A percentile compares a stretch with the other conserved stretches of the same genome.
Conservation (phyloP, 2,888 invertebrate genomes). For the Agriopis aurantiaria region DNA sequence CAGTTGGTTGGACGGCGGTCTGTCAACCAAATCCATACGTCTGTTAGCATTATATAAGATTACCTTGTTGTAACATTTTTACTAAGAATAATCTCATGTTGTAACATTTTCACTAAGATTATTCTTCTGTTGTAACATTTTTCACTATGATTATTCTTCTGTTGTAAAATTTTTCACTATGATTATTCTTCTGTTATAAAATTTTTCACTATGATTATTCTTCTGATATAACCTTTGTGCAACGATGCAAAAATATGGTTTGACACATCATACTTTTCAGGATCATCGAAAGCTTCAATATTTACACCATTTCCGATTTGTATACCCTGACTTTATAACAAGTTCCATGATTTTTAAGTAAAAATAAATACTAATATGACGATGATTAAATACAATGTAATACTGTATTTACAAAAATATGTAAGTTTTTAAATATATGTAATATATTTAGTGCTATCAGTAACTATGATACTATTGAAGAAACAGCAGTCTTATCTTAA, state of each 20-base stretch:
- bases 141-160: neutral
- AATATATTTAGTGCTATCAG: slow-evolving; percentile 47
- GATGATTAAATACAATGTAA: slow-evolving; percentile 64
- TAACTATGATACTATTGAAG: slow-evolving; percentile 46
- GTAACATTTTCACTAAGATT: neutral
- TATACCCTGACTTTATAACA: slow-evolving; percentile 65
- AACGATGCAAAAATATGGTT: neutral
- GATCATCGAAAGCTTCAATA: slow-evolving; percentile 44
- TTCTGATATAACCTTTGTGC: neutral
- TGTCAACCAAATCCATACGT: neutral
- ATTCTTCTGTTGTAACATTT: neutral
- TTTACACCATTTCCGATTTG: slow-evolving; percentile 51
- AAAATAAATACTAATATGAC: slow-evolving; percentile 54
- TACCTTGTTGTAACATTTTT: neutral
- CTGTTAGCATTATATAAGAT: neutral
- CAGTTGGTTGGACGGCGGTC: no score
- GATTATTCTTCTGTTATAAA: neutral
- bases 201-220: neutral
- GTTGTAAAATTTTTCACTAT: neutral
- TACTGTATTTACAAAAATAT: slow-evolving; percentile 79
- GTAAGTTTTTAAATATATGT: slow-evolving; percentile 48
- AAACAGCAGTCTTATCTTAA: neutral
- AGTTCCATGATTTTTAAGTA: slow-evolving; percentile 61
- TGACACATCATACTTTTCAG: neutral
- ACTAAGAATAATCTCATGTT: no score